A percentile compares a stretch with the other conserved stretches of the same genome.
Evolutionary conservation across 2,888 invertebrate genomes (phyloP).

Genomic region (Melanotus villosus): DNA sequence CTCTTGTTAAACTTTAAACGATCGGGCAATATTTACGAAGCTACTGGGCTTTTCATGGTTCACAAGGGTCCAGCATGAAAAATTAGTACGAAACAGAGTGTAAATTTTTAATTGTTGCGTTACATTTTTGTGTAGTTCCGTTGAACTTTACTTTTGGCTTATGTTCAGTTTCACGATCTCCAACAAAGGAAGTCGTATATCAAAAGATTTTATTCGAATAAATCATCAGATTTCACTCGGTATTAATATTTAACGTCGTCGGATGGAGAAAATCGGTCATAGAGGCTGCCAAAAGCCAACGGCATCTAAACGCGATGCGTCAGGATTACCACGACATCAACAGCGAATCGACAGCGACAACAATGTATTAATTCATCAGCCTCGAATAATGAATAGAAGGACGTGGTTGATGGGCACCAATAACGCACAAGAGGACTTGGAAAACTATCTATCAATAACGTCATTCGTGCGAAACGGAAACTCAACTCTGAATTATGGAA

Average conservation of each 20-base stretch:
- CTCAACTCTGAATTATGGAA: neutral
- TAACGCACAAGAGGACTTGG: constrained; percentile 2
- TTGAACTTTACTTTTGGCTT: no score
- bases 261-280: constrained; percentile 25
- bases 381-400: constrained; percentile 10
- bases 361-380: constrained; percentile 27
- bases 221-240: constrained; percentile 31
- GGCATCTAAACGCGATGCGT: constrained; percentile 22
- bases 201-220: constrained; percentile 29
- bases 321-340: constrained; percentile 14
- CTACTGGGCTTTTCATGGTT: no score
- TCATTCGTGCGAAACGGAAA: neutral
- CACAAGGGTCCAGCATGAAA: no score
- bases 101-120: no score
- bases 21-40: no score
- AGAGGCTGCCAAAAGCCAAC: constrained; percentile 2
- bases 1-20: no score
- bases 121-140: no score
- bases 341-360: constrained; percentile 8
- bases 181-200: constrained; percentile 33
- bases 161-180: neutral
- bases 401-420: constrained; percentile 10
- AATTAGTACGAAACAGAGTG: no score
- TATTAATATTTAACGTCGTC: constrained; percentile 34
- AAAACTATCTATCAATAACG: constrained; percentile 16